These are phyloP conservation scores for Microtus montanus DNA, from an alignment of 2,113 vertebrate genomes.

Conservation along the genomic window DNA sequence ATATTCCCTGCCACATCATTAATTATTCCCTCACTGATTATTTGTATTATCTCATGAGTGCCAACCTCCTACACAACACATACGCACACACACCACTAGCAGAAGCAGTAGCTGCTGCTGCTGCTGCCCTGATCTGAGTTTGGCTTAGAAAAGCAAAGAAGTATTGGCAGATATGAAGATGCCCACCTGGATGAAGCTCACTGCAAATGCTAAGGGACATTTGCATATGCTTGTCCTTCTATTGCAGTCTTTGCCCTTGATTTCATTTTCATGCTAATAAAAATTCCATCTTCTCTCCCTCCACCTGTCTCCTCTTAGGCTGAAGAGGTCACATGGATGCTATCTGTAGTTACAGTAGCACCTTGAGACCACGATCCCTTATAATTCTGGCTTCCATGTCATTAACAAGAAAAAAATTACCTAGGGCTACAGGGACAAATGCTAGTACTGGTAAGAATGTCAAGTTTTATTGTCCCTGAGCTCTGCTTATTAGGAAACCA, in stretches of 20 bases:
- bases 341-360: constrained; percentile 52
- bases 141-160: constrained; percentile 38
- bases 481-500: constrained; percentile 65
- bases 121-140: not conserved
- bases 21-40: constrained; percentile 83
- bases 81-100: not conserved
- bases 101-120: not conserved
- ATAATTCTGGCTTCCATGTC: constrained; percentile 61
- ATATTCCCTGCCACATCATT: constrained; percentile 84
- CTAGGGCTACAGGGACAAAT: constrained; percentile 66
- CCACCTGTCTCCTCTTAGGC: constrained; percentile 14
- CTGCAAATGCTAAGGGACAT: not conserved
- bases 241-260: constrained; percentile 50
- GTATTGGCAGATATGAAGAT: constrained; percentile 43
- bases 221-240: constrained; percentile 52
- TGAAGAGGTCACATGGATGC: not conserved
- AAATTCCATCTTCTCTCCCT: constrained; percentile 26
- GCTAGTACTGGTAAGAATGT: constrained; percentile 72
- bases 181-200: constrained; percentile 51
- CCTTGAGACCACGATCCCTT: constrained; percentile 61
- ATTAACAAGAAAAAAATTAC: constrained; percentile 69
- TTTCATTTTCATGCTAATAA: constrained; percentile 34
- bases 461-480: constrained; percentile 74
- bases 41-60: constrained; percentile 81
- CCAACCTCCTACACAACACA: not conserved